Conservation (phyloP, 2,888 invertebrate species). For the Diaperis boleti region DNA sequence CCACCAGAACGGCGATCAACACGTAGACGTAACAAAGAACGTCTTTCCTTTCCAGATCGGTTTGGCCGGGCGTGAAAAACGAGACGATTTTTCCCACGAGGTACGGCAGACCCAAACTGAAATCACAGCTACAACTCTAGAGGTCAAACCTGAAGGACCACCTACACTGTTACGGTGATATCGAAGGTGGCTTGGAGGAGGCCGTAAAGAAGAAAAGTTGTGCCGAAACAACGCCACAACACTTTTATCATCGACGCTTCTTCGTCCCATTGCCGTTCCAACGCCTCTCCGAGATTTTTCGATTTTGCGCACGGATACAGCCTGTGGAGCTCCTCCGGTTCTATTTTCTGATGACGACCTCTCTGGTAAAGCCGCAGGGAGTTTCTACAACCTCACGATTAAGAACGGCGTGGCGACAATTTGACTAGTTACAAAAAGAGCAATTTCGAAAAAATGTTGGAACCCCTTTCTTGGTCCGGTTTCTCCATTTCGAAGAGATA, state of each 20-base stretch:
- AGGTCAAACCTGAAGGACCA: background rate
- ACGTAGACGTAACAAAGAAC: slow-evolving; percentile 82
- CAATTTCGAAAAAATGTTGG: too few relatives aligned
- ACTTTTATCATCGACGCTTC: slow-evolving; percentile 17
- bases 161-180: slow-evolving; percentile 26
- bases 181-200: slow-evolving; percentile 17
- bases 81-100: slow-evolving; percentile 47
- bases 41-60: slow-evolving; percentile 43
- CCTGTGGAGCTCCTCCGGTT: slow-evolving; percentile 72
- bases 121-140: background rate
- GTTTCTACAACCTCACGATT: slow-evolving; percentile 76
- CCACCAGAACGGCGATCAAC: slow-evolving; percentile 77
- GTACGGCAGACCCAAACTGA: slow-evolving; percentile 41
- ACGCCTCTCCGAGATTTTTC: slow-evolving; percentile 46
- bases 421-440: too few relatives aligned
- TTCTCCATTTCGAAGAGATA: too few relatives aligned
- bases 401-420: too few relatives aligned
- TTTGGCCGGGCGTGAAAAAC: slow-evolving; percentile 48
- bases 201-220: slow-evolving; percentile 17
- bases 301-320: slow-evolving; percentile 64
- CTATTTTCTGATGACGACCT: slow-evolving; percentile 74
- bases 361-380: slow-evolving; percentile 74
- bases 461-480: too few relatives aligned
- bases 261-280: slow-evolving; percentile 58
- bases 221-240: slow-evolving; percentile 31